Base-by-base conservation (phyloP, 2,888 invertebrate genomes). In the Thyatira batis region DNA sequence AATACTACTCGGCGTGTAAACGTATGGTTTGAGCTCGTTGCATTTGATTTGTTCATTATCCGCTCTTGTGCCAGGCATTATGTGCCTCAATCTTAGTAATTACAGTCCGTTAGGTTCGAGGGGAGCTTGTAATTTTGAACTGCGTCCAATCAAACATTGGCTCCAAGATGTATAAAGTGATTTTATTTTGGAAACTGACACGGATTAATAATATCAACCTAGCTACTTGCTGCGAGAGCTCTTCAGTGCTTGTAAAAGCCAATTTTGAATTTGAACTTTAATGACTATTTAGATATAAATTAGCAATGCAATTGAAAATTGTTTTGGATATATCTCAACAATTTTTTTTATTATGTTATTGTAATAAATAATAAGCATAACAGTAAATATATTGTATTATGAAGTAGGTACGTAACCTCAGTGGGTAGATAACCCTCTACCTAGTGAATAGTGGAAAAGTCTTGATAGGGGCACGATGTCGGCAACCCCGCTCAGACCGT, bases 51-150 rank as follows among this genome's bases (percentile, higher is more conserved):
- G 60, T 76, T 72, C 65, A 60, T 71, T 69, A 65, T 55, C 63
- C 56, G 51, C 51, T 52, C 39, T 39, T 39, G 39, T 33, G 50
- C 23, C 53, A 52, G 45, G 61, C 53, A 59, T 65, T 69, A 73
- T 58, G 57, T 67, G 62, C 65, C 71, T 67, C 66, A 68, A 69
- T 73, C 52, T 62, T 57, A 59, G 60, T 73, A 65, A 75, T 76
- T 74, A 74, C 54, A 54, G 53, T 17, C 71, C 61, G 65, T 69
- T 72, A 64, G 55, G 49, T 51, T 54, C 49, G 13, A 39, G 50
- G 45, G 51, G 46, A 11, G 17, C 17, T 39, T 55, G 61, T 65
- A 55, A 65, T 58, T 69, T 63, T 49, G 54, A 63, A 63, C 60
- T 69, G 30, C 23, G 13, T 46, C 27, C 48, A 48, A 48, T 48